Evolutionary conservation across 2,797 vertebrate species (phyloP).

Genomic region (Rhincodon typus): DNA sequence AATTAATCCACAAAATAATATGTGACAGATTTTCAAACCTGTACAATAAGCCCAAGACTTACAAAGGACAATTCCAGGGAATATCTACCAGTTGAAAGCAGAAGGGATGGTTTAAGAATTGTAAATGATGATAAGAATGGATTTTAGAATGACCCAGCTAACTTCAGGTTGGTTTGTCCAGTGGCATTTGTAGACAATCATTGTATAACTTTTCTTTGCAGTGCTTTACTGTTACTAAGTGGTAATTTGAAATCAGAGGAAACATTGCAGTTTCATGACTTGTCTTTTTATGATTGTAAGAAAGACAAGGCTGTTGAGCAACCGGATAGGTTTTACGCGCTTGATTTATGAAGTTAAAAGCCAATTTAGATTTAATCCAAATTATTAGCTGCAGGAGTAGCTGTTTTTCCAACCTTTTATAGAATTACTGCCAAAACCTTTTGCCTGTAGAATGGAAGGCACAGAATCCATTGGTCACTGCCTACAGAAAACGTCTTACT

Average conservation of each 20-base stretch:
- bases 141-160: neutral
- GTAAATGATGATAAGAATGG: neutral
- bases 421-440: neutral
- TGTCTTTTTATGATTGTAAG: neutral
- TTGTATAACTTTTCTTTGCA: neutral
- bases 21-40: neutral
- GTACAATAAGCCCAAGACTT: neutral
- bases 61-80: neutral
- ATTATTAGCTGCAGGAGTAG: neutral
- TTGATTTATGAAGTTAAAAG: neutral
- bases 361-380: neutral
- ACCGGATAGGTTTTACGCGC: neutral
- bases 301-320: neutral
- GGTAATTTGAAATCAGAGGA: neutral
- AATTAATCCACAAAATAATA: neutral
- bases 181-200: neutral
- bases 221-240: neutral
- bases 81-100: neutral
- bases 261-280: neutral
- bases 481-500: neutral
- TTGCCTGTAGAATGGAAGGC: neutral
- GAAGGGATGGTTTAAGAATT: neutral
- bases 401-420: neutral
- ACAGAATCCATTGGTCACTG: neutral
- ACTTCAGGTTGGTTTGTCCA: neutral